phyloP scores from a whole-genome alignment of 2,888 invertebrate species.

The Herminia tarsipennalis region DNA sequence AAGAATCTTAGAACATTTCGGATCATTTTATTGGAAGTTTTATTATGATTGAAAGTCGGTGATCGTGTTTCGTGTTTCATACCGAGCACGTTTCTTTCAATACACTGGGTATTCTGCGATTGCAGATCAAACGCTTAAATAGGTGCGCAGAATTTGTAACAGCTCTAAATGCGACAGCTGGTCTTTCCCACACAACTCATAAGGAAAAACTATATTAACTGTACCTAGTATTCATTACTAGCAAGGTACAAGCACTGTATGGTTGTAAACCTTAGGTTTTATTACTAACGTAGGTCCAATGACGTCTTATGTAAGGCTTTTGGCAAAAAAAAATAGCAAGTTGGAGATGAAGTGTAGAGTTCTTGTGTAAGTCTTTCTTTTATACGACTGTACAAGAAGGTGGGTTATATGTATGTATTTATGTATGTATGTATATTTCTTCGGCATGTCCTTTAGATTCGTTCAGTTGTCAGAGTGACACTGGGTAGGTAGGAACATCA shows the following conservation, averaged over 20 bases:
- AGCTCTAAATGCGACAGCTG: neutral
- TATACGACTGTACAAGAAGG: neutral
- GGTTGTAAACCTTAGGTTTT: neutral
- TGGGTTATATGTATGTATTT: neutral
- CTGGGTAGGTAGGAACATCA: no score
- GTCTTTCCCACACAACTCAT: neutral
- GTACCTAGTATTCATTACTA: neutral
- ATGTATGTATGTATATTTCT: neutral
- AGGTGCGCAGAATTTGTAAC: no score
- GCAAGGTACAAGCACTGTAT: neutral
- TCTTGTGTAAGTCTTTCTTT: no score
- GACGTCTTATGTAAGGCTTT: no score
- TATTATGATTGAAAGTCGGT: no score
- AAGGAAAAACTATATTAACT: neutral
- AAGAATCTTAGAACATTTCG: no score
- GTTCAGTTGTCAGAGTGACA: neutral
- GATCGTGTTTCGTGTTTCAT: no score
- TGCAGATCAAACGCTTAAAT: no score
- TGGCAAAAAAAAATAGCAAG: neutral
- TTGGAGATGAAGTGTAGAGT: neutral
- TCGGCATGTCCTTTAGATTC: neutral
- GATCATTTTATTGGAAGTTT: no score
- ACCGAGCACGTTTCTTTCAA: no score
- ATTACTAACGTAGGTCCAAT: neutral
- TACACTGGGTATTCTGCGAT: no score